Base-by-base conservation (phyloP, 1,140 invertebrate genomes). In the Plectus sambesii region DNA sequence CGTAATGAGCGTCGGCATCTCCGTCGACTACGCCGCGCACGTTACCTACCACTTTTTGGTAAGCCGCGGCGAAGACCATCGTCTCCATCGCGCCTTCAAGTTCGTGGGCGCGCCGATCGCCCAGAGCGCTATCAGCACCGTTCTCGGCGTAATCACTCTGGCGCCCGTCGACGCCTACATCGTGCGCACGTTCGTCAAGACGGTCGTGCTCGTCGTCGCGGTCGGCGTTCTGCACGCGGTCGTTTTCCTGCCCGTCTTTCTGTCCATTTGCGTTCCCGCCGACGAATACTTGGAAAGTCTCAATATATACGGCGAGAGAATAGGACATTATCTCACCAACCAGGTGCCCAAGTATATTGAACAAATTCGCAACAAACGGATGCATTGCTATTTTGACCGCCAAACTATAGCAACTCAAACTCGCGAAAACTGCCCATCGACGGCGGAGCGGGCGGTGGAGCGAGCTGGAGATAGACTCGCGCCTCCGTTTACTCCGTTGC, bases 21-120 rank as follows among this genome's bases (percentile, higher is more conserved):
- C 60, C 9, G 61, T 63, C 3, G 61, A 63, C 44, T 63, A 66
- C 42, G 62, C 61, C 12, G 57, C 60, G 19, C 62, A 66, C 39
- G 48, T 63, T 17, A 58, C 60, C 3, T 64, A 61, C 45, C 60
- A 66, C 43, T 66, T 49, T 49, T 38, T 66, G 20, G 50, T 42
- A 38, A 49, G 58, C 22, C 37, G 43, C 22, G 37, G 29, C 6
- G 45, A 61, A n/a, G 36, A 26, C 17, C 15, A 41, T 15, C 5
- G 26, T 9, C 40, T 63, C 51, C 36, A 63, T 53, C 26, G 42
- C 46, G 48, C 63, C 3, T 51, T 63, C 4, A 41, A 47, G 25
- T 51, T 58, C 3, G 53, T 65, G 36, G 47, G 47, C 2, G 58
- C 49, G 36, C 61, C 61, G 2, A 60, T 65, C 12, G 20, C 56